Evolutionary conservation across 1,140 invertebrate species (phyloP), one percentile per base, ranked within the genome.

Genomic region (Meteorus sp.): DNA sequence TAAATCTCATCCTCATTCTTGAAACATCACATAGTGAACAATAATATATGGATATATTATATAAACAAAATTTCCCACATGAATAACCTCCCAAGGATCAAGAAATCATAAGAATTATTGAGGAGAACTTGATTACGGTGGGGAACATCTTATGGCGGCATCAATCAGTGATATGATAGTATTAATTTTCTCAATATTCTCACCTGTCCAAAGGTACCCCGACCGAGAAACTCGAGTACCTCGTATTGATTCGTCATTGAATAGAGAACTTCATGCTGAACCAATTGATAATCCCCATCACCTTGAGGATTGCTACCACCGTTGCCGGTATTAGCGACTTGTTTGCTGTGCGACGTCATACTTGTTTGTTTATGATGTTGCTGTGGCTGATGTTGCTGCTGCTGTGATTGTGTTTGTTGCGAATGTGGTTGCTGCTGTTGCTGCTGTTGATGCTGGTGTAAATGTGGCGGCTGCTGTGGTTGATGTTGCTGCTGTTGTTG

Each of bases 251-350:
- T 90, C 35, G 87, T 90, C 79, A 92, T 91, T 54, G 95, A 98
- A 81, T 95, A 97, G 60, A 99, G 87, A 62, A 97, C 95, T 82
- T 98, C 97, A 82, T 99, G 96, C 80, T 98, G 95, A 25, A 98
- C 95, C 74, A 98, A 85, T 78, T 97, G 94, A 82, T 98, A 98
- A 82, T 98, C 97, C 41, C 97, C 97, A 81, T 98, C 96, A 67
- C 90, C 86, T 73, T 90, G 86, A 73, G 85, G 84, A 83, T 88
- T 84, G 78, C 82, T 83, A 78, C 81, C 78, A 78, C 84, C 74
- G 41, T 76, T 77, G 22, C 75, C 76, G 33, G 73, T 73, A 45
- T 76, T 76, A 44, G 74, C 71, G 33, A 78, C 74, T 65, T 81
- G 81, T 78, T 90, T 90, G 80, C 88, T 89, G 80, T 88, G 89